Evolutionary conservation across 1,140 invertebrate species (phyloP).

Genomic region (Sycophila sp.): DNA sequence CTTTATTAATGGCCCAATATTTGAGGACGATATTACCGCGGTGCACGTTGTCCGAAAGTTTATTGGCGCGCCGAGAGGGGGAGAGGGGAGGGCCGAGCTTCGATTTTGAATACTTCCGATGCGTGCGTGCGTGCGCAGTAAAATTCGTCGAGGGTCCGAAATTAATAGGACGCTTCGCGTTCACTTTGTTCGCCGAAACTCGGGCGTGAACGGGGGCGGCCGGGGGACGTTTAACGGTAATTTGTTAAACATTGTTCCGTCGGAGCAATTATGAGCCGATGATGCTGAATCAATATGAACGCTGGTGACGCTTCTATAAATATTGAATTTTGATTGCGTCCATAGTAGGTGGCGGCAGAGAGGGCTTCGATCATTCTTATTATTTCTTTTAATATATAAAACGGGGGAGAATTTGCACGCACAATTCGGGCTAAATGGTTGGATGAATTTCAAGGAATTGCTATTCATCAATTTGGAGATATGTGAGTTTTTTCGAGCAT

Average conservation of each 20-base stretch:
- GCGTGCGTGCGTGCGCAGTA: not conserved
- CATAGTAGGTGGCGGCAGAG: no score
- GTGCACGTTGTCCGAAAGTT: constrained; percentile 46
- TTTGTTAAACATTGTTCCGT: not conserved
- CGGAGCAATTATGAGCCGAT: not conserved
- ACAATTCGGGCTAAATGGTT: no score
- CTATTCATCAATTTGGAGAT: no score
- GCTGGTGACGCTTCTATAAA: not conserved
- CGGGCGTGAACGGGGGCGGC: not conserved
- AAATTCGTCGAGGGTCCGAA: not conserved
- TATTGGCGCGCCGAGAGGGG: constrained; percentile 44
- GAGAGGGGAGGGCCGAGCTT: no score
- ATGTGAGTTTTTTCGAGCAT: no score
- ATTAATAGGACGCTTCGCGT: not conserved
- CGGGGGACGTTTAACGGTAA: not conserved
- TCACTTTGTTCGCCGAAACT: not conserved
- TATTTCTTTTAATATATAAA: no score
- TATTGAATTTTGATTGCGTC: not conserved
- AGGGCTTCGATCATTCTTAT: no score
- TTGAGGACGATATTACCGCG: constrained; percentile 58
- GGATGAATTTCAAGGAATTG: no score
- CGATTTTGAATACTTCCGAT: constrained; percentile 24
- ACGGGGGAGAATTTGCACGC: no score
- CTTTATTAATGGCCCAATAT: constrained; percentile 64
- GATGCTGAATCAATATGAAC: constrained; percentile 17